Base-by-base conservation (phyloP, 37 sponge, comb jelly and placozoan genomes). In the Petrosia ficiformis region DNA sequence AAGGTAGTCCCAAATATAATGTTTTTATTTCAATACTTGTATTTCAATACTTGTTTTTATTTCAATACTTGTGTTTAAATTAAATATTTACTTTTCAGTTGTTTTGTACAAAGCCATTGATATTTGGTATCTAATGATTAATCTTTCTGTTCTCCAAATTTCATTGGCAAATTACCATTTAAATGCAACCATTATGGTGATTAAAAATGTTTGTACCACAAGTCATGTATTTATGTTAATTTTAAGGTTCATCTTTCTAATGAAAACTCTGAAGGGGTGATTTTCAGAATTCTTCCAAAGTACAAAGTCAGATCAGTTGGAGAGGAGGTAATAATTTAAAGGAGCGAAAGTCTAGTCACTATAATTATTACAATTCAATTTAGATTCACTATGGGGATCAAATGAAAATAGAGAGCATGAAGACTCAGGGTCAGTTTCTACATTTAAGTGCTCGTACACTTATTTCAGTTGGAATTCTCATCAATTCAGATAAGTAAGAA, bases 251-350 rank as follows among this genome's bases (percentile, higher is more conserved):
- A 33, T 85, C 71, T 54, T 38, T 6, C 42, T 30, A 6, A 42
- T 56, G n/a, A 79, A 69, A 79, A 83, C 68, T 57, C 80, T 37
- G 54, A 82, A 10, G 67, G 76, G 16, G 79, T 82, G 36, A 73
- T 76, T 41, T 92, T 92, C 64, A 79, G 70, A 70, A 83, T 92
- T 25, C 65, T 92, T 6, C 93, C 93, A 11, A 71, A 89, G 10
- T 92, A 92, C 82, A 92, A 87, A 54, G 84, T 92, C 34, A 44
- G 78, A 43, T 83, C 93, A 35, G 83, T 81, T 42, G 93, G 93
- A 35, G 93, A 92, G 69, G 78, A 81, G 75, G 93, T 92, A 43
- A 44, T 37, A n/a, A n/a, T n/a, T n/a, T n/a, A n/a, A n/a, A n/a
- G n/a, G 4, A 14, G n/a, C 22, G 16, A 19, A 54, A 24, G 22